These are phyloP conservation scores for Protobothrops flavoviridis DNA, from an alignment of 2,113 vertebrate genomes.

Conservation along the genomic window DNA sequence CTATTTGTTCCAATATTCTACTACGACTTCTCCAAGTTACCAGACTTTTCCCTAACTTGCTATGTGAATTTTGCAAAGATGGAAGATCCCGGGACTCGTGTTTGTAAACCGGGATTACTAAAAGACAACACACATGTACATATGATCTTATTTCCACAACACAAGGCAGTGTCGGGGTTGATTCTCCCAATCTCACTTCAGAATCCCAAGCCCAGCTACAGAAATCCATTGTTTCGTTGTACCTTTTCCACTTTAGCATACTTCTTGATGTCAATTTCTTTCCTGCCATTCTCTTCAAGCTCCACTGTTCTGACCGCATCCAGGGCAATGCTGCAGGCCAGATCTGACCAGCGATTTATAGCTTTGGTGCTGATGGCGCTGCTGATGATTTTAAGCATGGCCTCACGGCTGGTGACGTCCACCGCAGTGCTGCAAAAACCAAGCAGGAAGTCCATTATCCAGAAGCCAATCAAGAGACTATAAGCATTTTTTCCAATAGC, in stretches of 20 bases:
- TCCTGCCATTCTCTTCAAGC: slow-evolving; percentile 88
- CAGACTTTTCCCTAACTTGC: not conserved
- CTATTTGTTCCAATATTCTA: not conserved
- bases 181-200: not conserved
- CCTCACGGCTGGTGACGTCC: slow-evolving; percentile 81
- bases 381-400: slow-evolving; percentile 93
- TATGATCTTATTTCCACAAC: not conserved
- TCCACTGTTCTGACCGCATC: slow-evolving; percentile 91
- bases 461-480: not conserved
- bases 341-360: slow-evolving; percentile 78
- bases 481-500: not conserved
- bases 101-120: not conserved
- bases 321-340: slow-evolving; percentile 84
- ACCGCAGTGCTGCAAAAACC: slow-evolving; percentile 77
- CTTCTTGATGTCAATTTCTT: slow-evolving; percentile 97
- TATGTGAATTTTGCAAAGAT: not conserved
- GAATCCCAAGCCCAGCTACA: not conserved
- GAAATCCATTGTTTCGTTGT: rapidly evolving
- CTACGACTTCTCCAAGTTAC: not conserved
- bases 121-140: not conserved
- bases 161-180: not conserved
- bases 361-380: slow-evolving; percentile 89
- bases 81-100: not conserved
- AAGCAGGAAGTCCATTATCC: rapidly evolving
- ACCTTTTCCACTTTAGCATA: slow-evolving; percentile 97